phyloP scores from a whole-genome alignment of 2,888 invertebrate genomes.

The Tetranychus truncatus region DNA sequence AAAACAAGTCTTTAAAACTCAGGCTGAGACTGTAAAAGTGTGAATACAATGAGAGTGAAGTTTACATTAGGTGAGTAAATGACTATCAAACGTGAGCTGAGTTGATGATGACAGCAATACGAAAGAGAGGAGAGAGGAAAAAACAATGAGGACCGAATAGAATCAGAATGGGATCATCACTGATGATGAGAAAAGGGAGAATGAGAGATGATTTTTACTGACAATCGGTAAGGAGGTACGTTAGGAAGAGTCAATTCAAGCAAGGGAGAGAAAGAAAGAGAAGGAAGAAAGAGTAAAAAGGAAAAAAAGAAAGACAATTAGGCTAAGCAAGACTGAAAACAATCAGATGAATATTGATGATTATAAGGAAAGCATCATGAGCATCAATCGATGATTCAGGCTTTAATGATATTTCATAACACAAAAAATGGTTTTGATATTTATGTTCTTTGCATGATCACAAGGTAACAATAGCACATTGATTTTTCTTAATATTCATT shows the following conservation, averaged over 20 bases:
- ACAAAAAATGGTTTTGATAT: too few relatives aligned
- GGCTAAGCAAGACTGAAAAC: background rate
- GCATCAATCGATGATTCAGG: background rate
- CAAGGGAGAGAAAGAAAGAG: background rate
- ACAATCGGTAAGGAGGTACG: background rate
- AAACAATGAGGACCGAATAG: background rate
- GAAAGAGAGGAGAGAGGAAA: background rate
- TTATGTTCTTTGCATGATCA: too few relatives aligned
- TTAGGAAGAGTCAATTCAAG: background rate
- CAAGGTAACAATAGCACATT: too few relatives aligned
- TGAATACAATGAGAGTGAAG: background rate
- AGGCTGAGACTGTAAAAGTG: background rate
- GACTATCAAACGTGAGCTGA: background rate
- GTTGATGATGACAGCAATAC: background rate
- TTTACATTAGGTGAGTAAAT: background rate
- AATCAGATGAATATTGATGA: background rate
- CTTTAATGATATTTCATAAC: too few relatives aligned
- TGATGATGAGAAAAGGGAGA: background rate
- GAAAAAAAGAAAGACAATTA: background rate
- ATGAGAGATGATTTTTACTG: background rate
- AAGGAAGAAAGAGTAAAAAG: background rate
- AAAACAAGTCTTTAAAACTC: background rate
- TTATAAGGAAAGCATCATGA: background rate
- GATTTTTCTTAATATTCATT: background rate
- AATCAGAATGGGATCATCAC: slow-evolving; percentile 1